Evolutionary conservation across 2,888 invertebrate genomes (phyloP).

Genomic region (Nebria salina): DNA sequence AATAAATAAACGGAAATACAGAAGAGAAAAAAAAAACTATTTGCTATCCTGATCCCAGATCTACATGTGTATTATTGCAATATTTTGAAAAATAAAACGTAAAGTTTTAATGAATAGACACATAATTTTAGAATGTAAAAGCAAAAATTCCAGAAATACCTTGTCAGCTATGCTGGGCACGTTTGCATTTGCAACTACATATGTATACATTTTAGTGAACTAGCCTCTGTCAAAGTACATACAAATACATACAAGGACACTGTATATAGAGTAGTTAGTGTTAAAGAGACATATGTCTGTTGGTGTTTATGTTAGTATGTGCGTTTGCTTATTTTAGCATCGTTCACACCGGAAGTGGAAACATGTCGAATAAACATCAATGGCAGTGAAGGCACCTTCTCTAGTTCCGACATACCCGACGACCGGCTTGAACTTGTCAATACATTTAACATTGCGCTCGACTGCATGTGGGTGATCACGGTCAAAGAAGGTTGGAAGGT

Average conservation of each 20-base stretch:
- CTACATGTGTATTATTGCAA: no score
- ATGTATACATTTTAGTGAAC: no score
- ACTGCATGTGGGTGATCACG: conserved; percentile 79
- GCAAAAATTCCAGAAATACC: no score
- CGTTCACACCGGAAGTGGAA: conserved; percentile 65
- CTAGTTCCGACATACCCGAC: conserved; percentile 67
- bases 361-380: conserved; percentile 69
- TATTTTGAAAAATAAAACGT: no score
- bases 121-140: no score
- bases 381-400: conserved; percentile 68
- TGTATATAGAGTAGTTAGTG: neutral
- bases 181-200: no score
- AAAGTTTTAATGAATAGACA: no score
- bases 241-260: neutral
- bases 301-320: neutral
- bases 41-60: no score
- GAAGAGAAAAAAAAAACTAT: no score
- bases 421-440: conserved; percentile 66
- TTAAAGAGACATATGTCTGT: conserved; percentile 13
- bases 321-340: conserved; percentile 55
- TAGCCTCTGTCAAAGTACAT: neutral
- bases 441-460: conserved; percentile 69
- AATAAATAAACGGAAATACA: no score
- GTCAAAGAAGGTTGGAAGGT: conserved; percentile 74
- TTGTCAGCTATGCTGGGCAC: no score